Conservation (phyloP, 2,113 vertebrate species). For the Galbula dea region DNA sequence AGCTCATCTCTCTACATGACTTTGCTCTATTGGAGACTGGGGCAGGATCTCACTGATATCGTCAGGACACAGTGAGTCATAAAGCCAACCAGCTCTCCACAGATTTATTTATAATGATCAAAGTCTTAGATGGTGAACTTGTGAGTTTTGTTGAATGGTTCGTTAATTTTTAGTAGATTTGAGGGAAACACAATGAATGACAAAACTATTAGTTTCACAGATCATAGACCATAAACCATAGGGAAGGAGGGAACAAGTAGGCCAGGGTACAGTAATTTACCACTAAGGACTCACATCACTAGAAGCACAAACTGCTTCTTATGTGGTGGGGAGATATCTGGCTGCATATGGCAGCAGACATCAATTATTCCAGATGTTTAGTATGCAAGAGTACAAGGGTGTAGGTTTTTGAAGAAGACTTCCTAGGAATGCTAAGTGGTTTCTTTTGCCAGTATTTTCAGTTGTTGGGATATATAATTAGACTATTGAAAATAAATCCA, state of each 20-base stretch:
- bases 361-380: background rate
- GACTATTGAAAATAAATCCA: background rate
- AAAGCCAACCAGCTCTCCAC: background rate
- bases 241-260: background rate
- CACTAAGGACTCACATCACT: background rate
- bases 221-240: background rate
- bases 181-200: background rate
- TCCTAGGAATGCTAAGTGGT: background rate
- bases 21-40: background rate
- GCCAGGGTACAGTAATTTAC: background rate
- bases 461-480: background rate
- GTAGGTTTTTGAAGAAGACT: background rate
- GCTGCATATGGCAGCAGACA: background rate
- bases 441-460: background rate
- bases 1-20: background rate
- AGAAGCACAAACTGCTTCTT: background rate
- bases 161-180: background rate
- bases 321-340: accelerated
- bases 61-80: background rate
- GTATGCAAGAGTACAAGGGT: background rate
- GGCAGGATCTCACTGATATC: background rate
- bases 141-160: background rate
- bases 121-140: background rate
- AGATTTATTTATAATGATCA: background rate
- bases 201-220: background rate